Evolutionary conservation across 2,797 vertebrate species (phyloP).

Genomic region (Dallia pectoralis): DNA sequence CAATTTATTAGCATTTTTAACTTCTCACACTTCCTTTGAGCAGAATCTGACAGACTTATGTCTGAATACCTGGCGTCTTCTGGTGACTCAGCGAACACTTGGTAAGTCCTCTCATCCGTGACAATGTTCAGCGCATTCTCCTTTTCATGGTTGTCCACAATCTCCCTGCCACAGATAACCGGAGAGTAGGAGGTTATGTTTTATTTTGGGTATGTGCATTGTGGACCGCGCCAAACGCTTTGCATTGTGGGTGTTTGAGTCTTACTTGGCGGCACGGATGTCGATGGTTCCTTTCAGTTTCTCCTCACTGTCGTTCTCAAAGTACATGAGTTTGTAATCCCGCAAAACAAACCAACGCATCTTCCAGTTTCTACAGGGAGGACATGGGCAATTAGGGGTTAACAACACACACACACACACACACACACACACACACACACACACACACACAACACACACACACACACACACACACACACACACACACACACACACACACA

Average conservation of each 20-base stretch:
- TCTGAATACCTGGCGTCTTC: slow-evolving; percentile 87
- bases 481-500: too few species aligned
- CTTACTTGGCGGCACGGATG: slow-evolving; percentile 86
- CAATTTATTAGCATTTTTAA: too few species aligned
- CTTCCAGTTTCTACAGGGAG: slow-evolving; percentile 84
- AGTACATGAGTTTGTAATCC: slow-evolving; percentile 90
- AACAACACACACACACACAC: background rate
- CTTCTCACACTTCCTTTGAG: too few species aligned
- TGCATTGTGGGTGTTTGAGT: slow-evolving; percentile 20
- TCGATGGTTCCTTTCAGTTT: slow-evolving; percentile 91
- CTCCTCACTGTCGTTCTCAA: slow-evolving; percentile 91
- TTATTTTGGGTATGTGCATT: background rate
- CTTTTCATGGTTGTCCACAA: slow-evolving; percentile 92
- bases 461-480: slow-evolving; percentile 5
- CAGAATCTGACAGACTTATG: background rate
- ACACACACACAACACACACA: background rate
- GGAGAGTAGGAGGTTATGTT: background rate
- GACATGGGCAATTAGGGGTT: background rate
- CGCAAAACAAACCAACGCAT: slow-evolving; percentile 94
- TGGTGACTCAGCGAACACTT: slow-evolving; percentile 91
- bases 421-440: slow-evolving; percentile 2
- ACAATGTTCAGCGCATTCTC: slow-evolving; percentile 92
- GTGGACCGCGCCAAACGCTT: background rate
- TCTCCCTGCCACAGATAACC: slow-evolving; percentile 71
- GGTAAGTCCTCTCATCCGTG: slow-evolving; percentile 89